These are phyloP conservation scores for Bryconaethiops microstoma DNA, from an alignment of 2,797 vertebrate genomes.

Conservation along the genomic window DNA sequence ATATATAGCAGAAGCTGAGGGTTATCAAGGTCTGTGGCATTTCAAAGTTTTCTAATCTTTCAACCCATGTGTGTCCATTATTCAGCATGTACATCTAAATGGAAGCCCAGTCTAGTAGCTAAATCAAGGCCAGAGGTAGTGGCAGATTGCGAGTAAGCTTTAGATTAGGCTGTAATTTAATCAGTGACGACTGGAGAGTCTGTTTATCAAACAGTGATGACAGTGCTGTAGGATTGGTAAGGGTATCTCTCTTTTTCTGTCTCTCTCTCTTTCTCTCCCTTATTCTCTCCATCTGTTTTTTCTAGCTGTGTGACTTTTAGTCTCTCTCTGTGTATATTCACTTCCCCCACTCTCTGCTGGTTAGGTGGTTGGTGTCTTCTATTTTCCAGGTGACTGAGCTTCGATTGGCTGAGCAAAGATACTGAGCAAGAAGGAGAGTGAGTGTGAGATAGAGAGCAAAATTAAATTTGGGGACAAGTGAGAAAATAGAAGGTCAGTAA, in stretches of 20 bases:
- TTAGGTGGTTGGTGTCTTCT: slow-evolving; percentile 10
- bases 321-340: neutral
- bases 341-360: neutral
- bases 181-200: neutral
- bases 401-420: neutral
- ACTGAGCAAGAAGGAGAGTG: neutral
- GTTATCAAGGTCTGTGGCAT: no score
- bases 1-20: no score
- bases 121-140: neutral
- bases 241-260: neutral
- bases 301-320: neutral
- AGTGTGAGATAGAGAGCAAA: neutral
- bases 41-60: neutral
- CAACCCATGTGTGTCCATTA: no score
- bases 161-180: slow-evolving; percentile 10
- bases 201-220: slow-evolving; percentile 4
- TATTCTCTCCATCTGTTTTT: neutral
- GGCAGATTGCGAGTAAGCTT: slow-evolving; percentile 8
- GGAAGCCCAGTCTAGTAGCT: neutral
- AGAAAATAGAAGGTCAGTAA: slow-evolving; percentile 26
- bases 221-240: neutral
- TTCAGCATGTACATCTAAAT: neutral
- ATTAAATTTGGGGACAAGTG: slow-evolving; percentile 20
- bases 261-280: neutral
- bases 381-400: slow-evolving; percentile 28